phyloP scores from a whole-genome alignment of 2,888 invertebrate genomes.

The Epistrophella euchroma region DNA sequence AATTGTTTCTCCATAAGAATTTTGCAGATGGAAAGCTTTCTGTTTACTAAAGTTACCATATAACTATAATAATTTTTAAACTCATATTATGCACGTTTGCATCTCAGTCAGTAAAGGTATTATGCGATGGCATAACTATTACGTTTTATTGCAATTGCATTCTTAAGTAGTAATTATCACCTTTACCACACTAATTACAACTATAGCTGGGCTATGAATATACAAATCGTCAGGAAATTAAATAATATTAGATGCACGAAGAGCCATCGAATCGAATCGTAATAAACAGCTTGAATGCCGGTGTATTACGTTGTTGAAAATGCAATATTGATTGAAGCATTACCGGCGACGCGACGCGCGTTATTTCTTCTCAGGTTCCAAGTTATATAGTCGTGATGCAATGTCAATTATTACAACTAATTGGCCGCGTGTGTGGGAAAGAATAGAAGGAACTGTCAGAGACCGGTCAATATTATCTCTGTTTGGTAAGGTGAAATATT shows the following conservation, averaged over 20 bases:
- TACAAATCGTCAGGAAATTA: slow-evolving; percentile 62
- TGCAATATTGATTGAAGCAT: slow-evolving; percentile 38
- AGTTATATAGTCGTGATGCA: slow-evolving; percentile 65
- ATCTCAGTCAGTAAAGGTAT: neutral
- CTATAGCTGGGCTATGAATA: slow-evolving; percentile 31
- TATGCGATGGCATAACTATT: slow-evolving; percentile 54
- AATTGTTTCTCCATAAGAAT: neutral
- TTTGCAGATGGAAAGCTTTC: neutral
- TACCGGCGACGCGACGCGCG: neutral
- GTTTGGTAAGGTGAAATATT: neutral
- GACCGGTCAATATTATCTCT: neutral
- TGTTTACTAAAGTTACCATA: neutral
- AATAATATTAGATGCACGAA: slow-evolving; percentile 50
- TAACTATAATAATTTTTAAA: neutral
- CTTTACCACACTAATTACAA: slow-evolving; percentile 56
- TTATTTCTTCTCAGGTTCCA: slow-evolving; percentile 20
- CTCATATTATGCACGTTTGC: neutral
- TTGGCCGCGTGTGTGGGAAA: neutral
- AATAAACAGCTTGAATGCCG: slow-evolving; percentile 5
- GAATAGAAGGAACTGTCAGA: neutral
- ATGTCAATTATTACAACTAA: slow-evolving; percentile 19
- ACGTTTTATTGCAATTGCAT: slow-evolving; percentile 60
- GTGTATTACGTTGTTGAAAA: slow-evolving; percentile 52
- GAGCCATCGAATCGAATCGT: slow-evolving; percentile 40
- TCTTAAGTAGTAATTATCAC: slow-evolving; percentile 63